phyloP scores from a whole-genome alignment of 2,888 invertebrate genomes.

The Clostera curtula region DNA sequence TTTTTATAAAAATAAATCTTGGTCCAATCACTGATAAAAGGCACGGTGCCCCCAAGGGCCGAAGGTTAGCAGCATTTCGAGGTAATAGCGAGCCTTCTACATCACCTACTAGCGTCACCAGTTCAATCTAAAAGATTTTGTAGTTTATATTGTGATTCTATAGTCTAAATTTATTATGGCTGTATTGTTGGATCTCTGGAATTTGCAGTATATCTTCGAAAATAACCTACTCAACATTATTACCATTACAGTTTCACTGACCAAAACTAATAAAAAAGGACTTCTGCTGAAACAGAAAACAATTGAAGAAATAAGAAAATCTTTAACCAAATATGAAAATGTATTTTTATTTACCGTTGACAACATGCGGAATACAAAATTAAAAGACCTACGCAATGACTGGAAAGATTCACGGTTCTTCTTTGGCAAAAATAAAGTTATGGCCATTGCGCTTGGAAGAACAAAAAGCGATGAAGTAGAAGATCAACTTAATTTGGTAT shows the following conservation, averaged over 20 bases:
- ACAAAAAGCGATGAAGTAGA: conserved; percentile 87
- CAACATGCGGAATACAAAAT: conserved; percentile 93
- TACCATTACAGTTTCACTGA: conserved; percentile 88
- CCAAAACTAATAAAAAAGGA: conserved; percentile 95
- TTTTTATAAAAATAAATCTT: too few relatives aligned
- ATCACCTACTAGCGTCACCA: too few relatives aligned
- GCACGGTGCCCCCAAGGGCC: too few relatives aligned
- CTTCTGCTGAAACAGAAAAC: conserved; percentile 90
- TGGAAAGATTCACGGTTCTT: conserved; percentile 96
- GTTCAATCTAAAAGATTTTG: too few relatives aligned
- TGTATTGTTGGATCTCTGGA: too few relatives aligned
- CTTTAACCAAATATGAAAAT: conserved; percentile 87
- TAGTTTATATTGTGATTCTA: too few relatives aligned
- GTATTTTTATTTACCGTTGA: conserved; percentile 92
- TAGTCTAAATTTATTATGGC: too few relatives aligned
- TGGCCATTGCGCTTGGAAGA: conserved; percentile 92
- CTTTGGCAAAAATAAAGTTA: conserved; percentile 98
- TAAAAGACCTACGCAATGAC: conserved; percentile 89
- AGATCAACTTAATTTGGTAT: conserved; percentile 83
- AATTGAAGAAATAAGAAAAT: conserved; percentile 88
- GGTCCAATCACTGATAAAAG: too few relatives aligned
- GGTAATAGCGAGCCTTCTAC: too few relatives aligned
- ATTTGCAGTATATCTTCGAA: too few relatives aligned
- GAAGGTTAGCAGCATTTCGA: too few relatives aligned
- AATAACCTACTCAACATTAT: conserved; percentile 6